A percentile compares a stretch with the other conserved stretches of the same genome.
These are phyloP conservation scores for Oligia strigilis DNA, from an alignment of 2,888 invertebrate species.

Conservation along the genomic window DNA sequence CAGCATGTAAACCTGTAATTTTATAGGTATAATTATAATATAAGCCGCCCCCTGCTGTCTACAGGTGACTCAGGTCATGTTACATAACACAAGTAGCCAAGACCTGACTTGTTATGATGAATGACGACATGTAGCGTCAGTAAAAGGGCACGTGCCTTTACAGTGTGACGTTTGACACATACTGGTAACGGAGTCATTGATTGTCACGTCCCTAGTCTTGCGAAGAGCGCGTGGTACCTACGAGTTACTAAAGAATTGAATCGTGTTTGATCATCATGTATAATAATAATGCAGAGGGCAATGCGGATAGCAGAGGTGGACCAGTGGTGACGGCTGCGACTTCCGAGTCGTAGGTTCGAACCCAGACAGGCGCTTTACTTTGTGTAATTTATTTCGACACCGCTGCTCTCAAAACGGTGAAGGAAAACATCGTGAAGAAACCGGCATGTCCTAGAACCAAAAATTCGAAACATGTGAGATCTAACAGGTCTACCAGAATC, in stretches of 20 bases:
- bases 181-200: conserved; percentile 39
- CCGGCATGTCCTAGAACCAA: not conserved
- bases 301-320: not conserved
- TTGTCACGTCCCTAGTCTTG: conserved; percentile 32
- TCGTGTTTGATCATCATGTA: not conserved
- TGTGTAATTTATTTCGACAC: not conserved
- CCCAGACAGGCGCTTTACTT: not conserved
- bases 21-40: conserved; percentile 14
- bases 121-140: conserved; percentile 43
- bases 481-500: not conserved
- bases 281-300: not conserved
- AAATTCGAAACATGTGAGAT: not conserved
- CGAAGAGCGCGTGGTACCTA: conserved; percentile 10
- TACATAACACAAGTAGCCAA: conserved; percentile 40
- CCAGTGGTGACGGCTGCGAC: not conserved
- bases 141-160: conserved; percentile 43
- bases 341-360: not conserved
- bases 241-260: conserved; percentile 1
- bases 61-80: conserved; percentile 44
- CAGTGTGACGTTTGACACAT: conserved; percentile 30
- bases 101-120: conserved; percentile 33
- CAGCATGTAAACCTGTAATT: conserved; percentile 15
- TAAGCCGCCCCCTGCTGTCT: not conserved
- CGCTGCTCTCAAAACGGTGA: not conserved
- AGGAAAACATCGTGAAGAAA: not conserved